Evolutionary conservation across 2,797 vertebrate genomes (phyloP).

Genomic region (Oreochromis grahami): DNA sequence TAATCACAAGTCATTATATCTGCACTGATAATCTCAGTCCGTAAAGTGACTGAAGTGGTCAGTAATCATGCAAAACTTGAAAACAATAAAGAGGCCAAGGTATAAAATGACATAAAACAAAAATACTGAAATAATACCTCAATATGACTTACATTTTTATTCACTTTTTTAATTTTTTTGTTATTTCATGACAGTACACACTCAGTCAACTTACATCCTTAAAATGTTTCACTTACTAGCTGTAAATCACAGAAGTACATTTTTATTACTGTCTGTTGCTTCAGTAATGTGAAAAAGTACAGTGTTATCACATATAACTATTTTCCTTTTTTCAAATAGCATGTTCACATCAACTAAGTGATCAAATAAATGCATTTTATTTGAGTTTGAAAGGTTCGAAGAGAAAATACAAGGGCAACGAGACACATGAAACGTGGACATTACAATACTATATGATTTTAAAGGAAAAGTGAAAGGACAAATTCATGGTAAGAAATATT

Average conservation of each 20-base stretch:
- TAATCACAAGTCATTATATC: not conserved
- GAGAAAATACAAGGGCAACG: not conserved
- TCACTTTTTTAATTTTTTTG: fast-evolving
- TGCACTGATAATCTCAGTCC: not conserved
- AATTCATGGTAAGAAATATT: not conserved
- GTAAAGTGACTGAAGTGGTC: not conserved
- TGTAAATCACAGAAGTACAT: not conserved
- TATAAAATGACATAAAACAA: not conserved
- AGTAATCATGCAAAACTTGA: not conserved
- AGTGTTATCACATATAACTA: not conserved
- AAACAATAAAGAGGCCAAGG: not conserved
- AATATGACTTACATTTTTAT: not conserved
- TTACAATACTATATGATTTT: not conserved
- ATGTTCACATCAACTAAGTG: not conserved
- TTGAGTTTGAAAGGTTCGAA: not conserved
- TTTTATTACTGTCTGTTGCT: not conserved
- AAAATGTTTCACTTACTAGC: not conserved
- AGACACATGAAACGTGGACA: not conserved
- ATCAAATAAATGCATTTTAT: not conserved
- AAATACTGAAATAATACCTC: not conserved
- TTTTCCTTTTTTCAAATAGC: not conserved
- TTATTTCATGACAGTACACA: not conserved
- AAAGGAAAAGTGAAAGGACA: not conserved
- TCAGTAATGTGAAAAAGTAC: not conserved
- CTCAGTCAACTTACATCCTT: not conserved